phyloP scores from a whole-genome alignment of 2,888 invertebrate genomes.

The Brachypterus glaber region DNA sequence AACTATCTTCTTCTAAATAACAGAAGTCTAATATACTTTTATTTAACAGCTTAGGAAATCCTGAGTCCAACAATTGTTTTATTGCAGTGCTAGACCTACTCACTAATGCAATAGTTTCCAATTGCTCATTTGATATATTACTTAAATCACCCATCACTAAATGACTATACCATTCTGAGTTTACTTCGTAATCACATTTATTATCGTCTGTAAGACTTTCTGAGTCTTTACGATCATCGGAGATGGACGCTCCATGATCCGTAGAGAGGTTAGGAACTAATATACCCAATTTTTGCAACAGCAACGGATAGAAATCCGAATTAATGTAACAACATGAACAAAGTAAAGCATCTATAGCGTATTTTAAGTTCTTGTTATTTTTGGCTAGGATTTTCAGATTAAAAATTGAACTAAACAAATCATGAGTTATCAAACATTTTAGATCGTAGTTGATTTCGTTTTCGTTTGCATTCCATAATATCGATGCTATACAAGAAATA shows the following conservation, averaged over 20 bases:
- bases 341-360: slow-evolving; percentile 73
- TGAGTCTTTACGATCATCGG: slow-evolving; percentile 48
- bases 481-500: slow-evolving; percentile 71
- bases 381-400: slow-evolving; percentile 66
- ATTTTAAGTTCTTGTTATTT: slow-evolving; percentile 64
- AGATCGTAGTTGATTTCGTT: slow-evolving; percentile 55
- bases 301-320: slow-evolving; percentile 63
- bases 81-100: slow-evolving; percentile 74
- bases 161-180: slow-evolving; percentile 49
- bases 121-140: slow-evolving; percentile 52
- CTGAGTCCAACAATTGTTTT: slow-evolving; percentile 65
- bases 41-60: slow-evolving; percentile 56
- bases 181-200: slow-evolving; percentile 45
- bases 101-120: slow-evolving; percentile 68
- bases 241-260: slow-evolving; percentile 46
- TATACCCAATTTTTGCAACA: slow-evolving; percentile 66
- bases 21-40: slow-evolving; percentile 49
- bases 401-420: slow-evolving; percentile 68
- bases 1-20: slow-evolving; percentile 29
- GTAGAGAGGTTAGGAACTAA: slow-evolving; percentile 44
- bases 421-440: slow-evolving; percentile 57
- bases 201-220: slow-evolving; percentile 62
- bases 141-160: slow-evolving; percentile 48
- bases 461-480: slow-evolving; percentile 65
- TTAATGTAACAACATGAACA: slow-evolving; percentile 81